Percentiles rank a stretch among this genome's conserved stretches.
phyloP scores from a whole-genome alignment of 2,888 invertebrate genomes.

The Cloeon dipterum region DNA sequence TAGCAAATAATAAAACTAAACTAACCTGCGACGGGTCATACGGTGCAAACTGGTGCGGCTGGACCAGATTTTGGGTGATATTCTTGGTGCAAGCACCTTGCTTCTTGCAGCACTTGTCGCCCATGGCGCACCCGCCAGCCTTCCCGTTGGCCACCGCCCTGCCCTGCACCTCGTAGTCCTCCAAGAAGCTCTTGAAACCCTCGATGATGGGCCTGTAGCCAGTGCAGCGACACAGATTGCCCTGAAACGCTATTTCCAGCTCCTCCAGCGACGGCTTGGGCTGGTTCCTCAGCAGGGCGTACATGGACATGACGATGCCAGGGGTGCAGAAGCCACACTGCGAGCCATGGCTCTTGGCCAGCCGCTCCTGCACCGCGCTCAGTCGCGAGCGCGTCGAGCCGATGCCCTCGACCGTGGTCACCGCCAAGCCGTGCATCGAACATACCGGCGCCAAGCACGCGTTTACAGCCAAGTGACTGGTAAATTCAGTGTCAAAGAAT shows the following conservation, averaged over 20 bases:
- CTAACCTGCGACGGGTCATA: slow-evolving; percentile 56
- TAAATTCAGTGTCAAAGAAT: slow-evolving; percentile 5
- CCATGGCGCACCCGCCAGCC: slow-evolving; percentile 27
- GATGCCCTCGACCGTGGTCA: slow-evolving; percentile 86
- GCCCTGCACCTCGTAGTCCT: slow-evolving; percentile 37
- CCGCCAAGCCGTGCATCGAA: slow-evolving; percentile 64
- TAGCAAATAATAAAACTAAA: no score
- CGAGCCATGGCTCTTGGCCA: slow-evolving; percentile 78
- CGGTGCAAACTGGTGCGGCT: slow-evolving; percentile 37
- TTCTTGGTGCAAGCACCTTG: slow-evolving; percentile 12
- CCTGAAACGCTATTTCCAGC: slow-evolving; percentile 57
- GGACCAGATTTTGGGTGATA: slow-evolving; percentile 22
- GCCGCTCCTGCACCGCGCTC: slow-evolving; percentile 69
- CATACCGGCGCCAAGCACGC: slow-evolving; percentile 77
- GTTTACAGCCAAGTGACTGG: slow-evolving; percentile 61
- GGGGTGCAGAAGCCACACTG: slow-evolving; percentile 94
- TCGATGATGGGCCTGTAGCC: slow-evolving; percentile 87
- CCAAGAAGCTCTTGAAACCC: slow-evolving; percentile 64
- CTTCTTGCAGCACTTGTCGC: slow-evolving; percentile 40
- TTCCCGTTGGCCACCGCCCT: slow-evolving; percentile 2
- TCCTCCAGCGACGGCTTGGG: slow-evolving; percentile 46
- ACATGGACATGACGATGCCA: slow-evolving; percentile 96
- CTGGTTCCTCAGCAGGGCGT: slow-evolving; percentile 45
- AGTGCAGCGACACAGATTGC: slow-evolving; percentile 75
- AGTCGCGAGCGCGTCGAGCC: slow-evolving; percentile 54